Evolutionary conservation across 2,113 vertebrate species (phyloP), one percentile per base, ranked within the genome.

Genomic region (Cryptoleucopteryx plumbea): DNA sequence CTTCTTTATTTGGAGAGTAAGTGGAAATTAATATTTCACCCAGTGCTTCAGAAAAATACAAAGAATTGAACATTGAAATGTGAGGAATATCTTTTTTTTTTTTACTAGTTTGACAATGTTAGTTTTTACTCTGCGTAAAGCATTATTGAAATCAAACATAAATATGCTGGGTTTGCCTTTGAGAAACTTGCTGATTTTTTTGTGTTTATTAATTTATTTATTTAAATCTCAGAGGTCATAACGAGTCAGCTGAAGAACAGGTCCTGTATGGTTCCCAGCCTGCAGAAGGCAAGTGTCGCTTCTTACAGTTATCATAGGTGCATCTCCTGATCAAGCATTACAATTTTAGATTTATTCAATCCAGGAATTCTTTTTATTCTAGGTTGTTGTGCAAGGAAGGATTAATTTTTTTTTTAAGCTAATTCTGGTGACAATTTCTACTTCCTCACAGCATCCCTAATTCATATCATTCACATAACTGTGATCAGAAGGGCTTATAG

Each of bases 211-310:
- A 11, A 11, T 53, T 53, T 53, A 36, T 93, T 38, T 91, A 31
- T 86, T 94, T 91, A 31, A 66, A 92, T 88, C 45, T 73, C 72
- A 98, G 98, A 96, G 95, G 97, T 68, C 96, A 97, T 62, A 97
- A 96, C 7, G 98, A 98, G 82, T 96, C 97, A 9, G 96, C 96
- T 91, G 98, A 98, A 94, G 98, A 98, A 75, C 96, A 98, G 52
- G 96, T 96, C 66, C 97, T 97, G 6, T 95, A 96, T 23, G 94
- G 98, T 96, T 98, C 98, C 88, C 99, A 98, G 50, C 96, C 98
- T 80, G 97, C 98, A 52, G 98, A 99, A 98, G 99, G 99, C 99
- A 92, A 97, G 98, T 96, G 25, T 87, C 18, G 10, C 48, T 81
- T 65, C 84, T 86, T 72, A 32, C 3, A 56, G 31, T 70, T 85